Evolutionary conservation across 2,797 vertebrate genomes (phyloP), one percentile per base, ranked within the genome.

Genomic region (Scomberomorus guttatus): DNA sequence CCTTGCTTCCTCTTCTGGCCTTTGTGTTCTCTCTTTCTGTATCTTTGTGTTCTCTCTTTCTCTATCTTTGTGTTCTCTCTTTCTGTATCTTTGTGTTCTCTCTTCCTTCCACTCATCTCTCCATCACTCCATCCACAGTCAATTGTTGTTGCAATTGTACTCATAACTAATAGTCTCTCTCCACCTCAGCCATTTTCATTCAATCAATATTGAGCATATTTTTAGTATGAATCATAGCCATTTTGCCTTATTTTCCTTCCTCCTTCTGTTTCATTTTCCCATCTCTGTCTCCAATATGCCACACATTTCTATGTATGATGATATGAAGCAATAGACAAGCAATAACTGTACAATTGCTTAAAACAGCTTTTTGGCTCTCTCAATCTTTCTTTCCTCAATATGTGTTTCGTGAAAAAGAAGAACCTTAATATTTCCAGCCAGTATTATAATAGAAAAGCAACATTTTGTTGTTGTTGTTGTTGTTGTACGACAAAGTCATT

Each of bases 181-280:
- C 57, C 22, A 32, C 37, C 65, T 77, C 59, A 48, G 51, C 67
- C 60, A 59, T 76, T 87, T 67, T 61, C 50, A 39, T 70, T 80
- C 65, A 54, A 44, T 90, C 76, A 71, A 71, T 83, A 58, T 1
- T 29, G 25, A 66, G 67, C 48, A 60, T 65, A 70, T 73, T 70
- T 65, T 64, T 48, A 15, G 15, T 62, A 32, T 62, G 37, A 85
- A 75, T 78, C 48, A 20, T 25, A 48, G 55, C 46, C 63, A 65
- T 18, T 82, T 78, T 62, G 54, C 24, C 22, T 44, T 10, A 32
- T 61, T 73, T 58, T 12, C 61, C 22, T 72, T 63, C 52, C 44
- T 64, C 37, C 5, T 24, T 59, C 20, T 2, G 1, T 75, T 69
- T 58, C 18, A 73, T 69, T 61, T 50, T 60, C 48, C 22, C 14